phyloP scores from a whole-genome alignment of 30 jellyfish, hydroid and myxozoan genomes.

The Rhopilema esculentum region DNA sequence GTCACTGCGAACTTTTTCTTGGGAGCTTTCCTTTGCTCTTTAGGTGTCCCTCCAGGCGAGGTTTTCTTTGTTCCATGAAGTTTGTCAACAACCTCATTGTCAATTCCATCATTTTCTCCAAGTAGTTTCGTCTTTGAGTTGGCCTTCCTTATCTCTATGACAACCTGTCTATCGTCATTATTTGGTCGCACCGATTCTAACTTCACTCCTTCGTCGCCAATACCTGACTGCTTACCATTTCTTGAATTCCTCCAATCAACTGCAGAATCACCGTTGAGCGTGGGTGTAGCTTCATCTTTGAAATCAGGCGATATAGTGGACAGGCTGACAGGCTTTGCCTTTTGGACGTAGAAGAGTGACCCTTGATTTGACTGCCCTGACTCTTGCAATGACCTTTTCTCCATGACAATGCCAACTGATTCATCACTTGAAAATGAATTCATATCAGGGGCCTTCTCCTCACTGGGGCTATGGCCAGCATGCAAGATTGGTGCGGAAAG shows the following conservation, averaged over 20 bases:
- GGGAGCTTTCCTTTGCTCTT: slow-evolving; percentile 19
- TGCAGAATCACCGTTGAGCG: slow-evolving; percentile 30
- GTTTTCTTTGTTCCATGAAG: not conserved
- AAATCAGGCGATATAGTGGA: slow-evolving; percentile 49
- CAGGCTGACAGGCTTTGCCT: slow-evolving; percentile 57
- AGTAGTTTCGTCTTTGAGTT: slow-evolving; percentile 20
- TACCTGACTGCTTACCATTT: not conserved
- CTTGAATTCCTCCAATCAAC: not conserved
- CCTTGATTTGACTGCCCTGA: not conserved
- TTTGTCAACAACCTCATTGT: not conserved
- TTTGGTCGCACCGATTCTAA: not conserved
- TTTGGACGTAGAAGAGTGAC: slow-evolving; percentile 30
- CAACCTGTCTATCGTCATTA: slow-evolving; percentile 2
- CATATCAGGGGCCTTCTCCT: not conserved
- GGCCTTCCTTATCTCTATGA: not conserved
- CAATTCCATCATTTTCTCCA: not conserved
- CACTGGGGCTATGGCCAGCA: not conserved
- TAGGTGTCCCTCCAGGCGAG: not conserved
- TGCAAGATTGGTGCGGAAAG: slow-evolving; percentile 48
- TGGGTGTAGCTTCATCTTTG: slow-evolving; percentile 45
- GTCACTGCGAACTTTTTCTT: slow-evolving; percentile 36
- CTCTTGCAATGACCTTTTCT: not conserved
- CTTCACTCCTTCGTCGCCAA: not conserved
- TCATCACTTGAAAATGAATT: slow-evolving; percentile 60
- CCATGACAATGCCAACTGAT: slow-evolving; percentile 39